Percentiles rank a stretch among this genome's conserved stretches.
phyloP scores from a whole-genome alignment of 2,888 invertebrate species.

The Pseudanteris insignis region DNA sequence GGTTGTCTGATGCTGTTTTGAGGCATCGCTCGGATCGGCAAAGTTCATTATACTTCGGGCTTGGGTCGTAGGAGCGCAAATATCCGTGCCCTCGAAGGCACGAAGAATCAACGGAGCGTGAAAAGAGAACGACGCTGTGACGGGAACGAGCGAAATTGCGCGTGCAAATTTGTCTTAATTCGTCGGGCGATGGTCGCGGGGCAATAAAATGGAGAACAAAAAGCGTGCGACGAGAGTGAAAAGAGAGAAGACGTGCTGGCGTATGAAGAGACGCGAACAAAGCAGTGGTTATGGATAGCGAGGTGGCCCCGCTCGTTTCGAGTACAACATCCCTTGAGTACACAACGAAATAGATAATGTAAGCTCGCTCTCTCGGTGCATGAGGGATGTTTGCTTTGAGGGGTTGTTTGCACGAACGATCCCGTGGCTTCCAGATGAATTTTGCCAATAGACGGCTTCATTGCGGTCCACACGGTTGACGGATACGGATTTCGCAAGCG shows the following conservation, averaged over 20 bases:
- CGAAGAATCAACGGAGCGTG: conserved; percentile 3
- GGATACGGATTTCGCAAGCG: conserved; percentile 25
- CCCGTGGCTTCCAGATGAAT: conserved; percentile 49
- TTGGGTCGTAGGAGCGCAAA: conserved; percentile 3
- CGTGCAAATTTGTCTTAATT: conserved; percentile 37
- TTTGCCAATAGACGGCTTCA: conserved; percentile 49
- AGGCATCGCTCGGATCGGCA: conserved; percentile 14
- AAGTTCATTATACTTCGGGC: conserved; percentile 26
- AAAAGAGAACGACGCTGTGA: conserved; percentile 4
- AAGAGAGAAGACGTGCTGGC: neutral
- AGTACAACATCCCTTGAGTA: conserved; percentile 56
- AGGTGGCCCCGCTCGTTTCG: conserved; percentile 46
- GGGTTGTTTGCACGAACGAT: conserved; percentile 56
- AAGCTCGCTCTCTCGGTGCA: conserved; percentile 52
- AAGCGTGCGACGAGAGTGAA: neutral
- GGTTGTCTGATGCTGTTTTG: conserved; percentile 26
- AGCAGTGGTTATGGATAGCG: conserved; percentile 38
- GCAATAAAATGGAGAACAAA: conserved; percentile 11
- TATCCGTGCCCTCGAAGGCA: conserved; percentile 12
- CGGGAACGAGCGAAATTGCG: conserved; percentile 17
- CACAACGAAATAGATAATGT: conserved; percentile 60
- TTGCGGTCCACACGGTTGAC: conserved; percentile 46
- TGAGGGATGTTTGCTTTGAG: conserved; percentile 58
- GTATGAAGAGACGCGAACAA: conserved; percentile 34
- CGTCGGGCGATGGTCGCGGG: conserved; percentile 13